Percentiles rank a stretch among this genome's conserved stretches.
Evolutionary conservation across 2,113 vertebrate species (phyloP).

Genomic region (Chaetops frenatus): DNA sequence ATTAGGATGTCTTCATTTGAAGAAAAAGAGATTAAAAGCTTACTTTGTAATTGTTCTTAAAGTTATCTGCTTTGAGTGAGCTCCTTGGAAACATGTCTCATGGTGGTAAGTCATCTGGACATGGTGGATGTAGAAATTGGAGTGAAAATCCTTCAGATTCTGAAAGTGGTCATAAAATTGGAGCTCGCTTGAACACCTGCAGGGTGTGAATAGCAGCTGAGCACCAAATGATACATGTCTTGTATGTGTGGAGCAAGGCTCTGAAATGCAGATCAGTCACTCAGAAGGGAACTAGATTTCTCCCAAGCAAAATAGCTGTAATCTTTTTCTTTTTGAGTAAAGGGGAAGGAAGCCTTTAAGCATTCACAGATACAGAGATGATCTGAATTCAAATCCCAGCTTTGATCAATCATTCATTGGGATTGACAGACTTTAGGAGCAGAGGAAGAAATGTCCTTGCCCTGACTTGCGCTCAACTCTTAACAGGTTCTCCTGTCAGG

Average conservation of each 20-base stretch:
- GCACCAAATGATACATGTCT: rapidly evolving
- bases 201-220: neutral
- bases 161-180: neutral
- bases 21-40: neutral
- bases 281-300: neutral
- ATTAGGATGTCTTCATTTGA: neutral
- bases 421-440: neutral
- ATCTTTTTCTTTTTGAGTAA: neutral
- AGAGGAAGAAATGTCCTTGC: neutral
- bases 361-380: neutral
- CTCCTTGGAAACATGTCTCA: neutral
- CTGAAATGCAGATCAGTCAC: neutral
- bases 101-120: neutral
- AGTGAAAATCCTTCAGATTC: neutral
- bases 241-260: neutral
- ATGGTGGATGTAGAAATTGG: neutral
- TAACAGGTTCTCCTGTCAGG: neutral
- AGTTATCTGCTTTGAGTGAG: neutral
- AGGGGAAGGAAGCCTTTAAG: neutral
- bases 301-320: neutral
- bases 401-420: neutral
- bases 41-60: neutral
- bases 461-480: neutral
- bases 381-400: neutral
- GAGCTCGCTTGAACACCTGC: neutral